Percentiles rank a stretch among this genome's conserved stretches.
These are phyloP conservation scores for Pseudococcus jackbeardsleyi DNA, from an alignment of 2,888 invertebrate species.

Conservation along the genomic window DNA sequence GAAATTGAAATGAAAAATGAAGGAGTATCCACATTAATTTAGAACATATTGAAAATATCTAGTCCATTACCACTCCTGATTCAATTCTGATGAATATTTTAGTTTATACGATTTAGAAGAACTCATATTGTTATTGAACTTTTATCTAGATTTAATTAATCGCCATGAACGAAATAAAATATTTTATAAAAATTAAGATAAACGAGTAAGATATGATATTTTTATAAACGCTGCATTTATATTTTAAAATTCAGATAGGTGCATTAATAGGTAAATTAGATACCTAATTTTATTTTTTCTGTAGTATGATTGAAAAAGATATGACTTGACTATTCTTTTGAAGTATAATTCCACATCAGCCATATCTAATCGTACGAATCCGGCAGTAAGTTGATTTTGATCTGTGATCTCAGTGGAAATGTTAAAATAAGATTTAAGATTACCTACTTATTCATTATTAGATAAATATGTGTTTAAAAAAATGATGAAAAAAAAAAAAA, in stretches of 20 bases:
- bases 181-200: not conserved
- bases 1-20: too few relatives aligned
- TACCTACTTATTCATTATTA: not conserved
- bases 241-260: not conserved
- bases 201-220: not conserved
- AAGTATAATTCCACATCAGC: not conserved
- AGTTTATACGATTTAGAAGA: not conserved
- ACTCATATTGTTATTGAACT: not conserved
- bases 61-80: slow-evolving; percentile 11
- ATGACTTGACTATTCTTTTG: not conserved
- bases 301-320: not conserved
- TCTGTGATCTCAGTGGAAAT: not conserved
- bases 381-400: not conserved
- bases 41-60: not conserved
- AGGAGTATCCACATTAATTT: too few relatives aligned
- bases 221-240: not conserved
- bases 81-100: slow-evolving; percentile 14
- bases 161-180: not conserved
- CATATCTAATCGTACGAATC: not conserved
- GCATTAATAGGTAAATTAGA: not conserved
- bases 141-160: not conserved
- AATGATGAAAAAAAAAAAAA: not conserved
- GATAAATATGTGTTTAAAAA: not conserved
- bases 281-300: not conserved
- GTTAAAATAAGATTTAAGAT: not conserved